Evolutionary conservation across 1,140 invertebrate genomes (phyloP), one percentile per base, ranked within the genome.

Genomic region (Galleria mellonella): DNA sequence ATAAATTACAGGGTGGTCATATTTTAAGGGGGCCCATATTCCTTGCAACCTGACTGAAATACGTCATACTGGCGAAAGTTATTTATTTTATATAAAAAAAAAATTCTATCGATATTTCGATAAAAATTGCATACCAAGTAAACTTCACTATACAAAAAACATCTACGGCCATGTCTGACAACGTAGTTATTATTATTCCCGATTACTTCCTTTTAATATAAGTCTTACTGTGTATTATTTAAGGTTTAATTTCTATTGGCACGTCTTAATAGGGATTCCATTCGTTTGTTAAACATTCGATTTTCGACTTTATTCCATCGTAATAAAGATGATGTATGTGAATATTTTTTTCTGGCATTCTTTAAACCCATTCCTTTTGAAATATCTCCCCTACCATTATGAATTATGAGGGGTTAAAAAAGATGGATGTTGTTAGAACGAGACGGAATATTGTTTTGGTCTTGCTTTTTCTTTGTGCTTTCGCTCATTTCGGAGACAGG

Each of bases 91-190:
- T n/a, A n/a, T n/a, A n/a, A n/a, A n/a, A n/a, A n/a, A 12, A 31
- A 9, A 14, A 29, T 14, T 31, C n/a, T 32, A 32, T 43, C 41
- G 41, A 47, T 51, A 50, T n/a, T 42, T 23, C 17, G 42, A 44
- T 49, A 48, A 36, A 43, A 47, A 53, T 38, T 44, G 42, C 10
- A 43, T 54, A 59, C 61, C 57, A 53, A 62, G 50, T 47, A 35
- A 29, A 43, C 54, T 46, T 30, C 57, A 58, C 60, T 62, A 58
- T 12, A 7, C 9, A 41, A 37, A 51, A 51, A 42, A 44, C 52
- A 43, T 69, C 69, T 49, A 67, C 69, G 62, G 57, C 51, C 43
- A 44, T 44, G 28, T 44, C 42, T 44, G 42, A 37, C 32, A 14
- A 33, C 9, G 14, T 5, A 15, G n/a, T 17, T 14, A 44, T 44